Percentiles rank a stretch among this genome's conserved stretches.
These are phyloP conservation scores for Parauchenoglanis punctatus DNA, from an alignment of 2,797 vertebrate genomes.

Conservation along the genomic window DNA sequence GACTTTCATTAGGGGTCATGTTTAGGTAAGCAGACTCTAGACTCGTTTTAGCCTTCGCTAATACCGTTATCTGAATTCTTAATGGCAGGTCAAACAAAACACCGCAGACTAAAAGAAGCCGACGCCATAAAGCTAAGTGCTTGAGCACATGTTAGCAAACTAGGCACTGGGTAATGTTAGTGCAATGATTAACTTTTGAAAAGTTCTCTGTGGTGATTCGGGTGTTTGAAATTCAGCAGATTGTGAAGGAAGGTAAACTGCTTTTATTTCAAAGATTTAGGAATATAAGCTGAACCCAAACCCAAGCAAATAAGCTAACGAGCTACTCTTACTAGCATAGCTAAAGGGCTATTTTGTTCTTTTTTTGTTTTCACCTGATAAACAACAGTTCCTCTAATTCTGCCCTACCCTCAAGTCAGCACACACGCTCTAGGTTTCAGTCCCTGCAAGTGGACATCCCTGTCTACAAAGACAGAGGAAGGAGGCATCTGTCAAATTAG, in stretches of 20 bases:
- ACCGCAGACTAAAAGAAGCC: not conserved
- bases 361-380: not conserved
- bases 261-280: not conserved
- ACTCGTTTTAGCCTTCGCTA: not conserved
- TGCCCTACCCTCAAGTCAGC: not conserved
- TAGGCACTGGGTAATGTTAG: not conserved
- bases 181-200: conserved; percentile 12
- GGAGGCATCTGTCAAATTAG: conserved; percentile 74
- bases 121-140: not conserved
- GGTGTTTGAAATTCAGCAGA: not conserved
- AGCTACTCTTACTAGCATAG: not conserved
- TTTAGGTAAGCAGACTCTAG: conserved; percentile 9
- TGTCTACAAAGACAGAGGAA: conserved; percentile 32
- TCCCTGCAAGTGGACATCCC: conserved; percentile 11
- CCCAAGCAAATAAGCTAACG: not conserved
- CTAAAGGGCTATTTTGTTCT: not conserved
- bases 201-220: not conserved
- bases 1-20: not conserved
- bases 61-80: not conserved
- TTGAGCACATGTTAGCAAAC: conserved; percentile 4
- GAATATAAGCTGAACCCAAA: not conserved
- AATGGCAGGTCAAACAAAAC: conserved; percentile 23
- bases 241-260: too few species aligned
- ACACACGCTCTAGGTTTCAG: not conserved
- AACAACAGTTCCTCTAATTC: not conserved